phyloP scores from a whole-genome alignment of 2,888 invertebrate species.

The Eilema sororculum region DNA sequence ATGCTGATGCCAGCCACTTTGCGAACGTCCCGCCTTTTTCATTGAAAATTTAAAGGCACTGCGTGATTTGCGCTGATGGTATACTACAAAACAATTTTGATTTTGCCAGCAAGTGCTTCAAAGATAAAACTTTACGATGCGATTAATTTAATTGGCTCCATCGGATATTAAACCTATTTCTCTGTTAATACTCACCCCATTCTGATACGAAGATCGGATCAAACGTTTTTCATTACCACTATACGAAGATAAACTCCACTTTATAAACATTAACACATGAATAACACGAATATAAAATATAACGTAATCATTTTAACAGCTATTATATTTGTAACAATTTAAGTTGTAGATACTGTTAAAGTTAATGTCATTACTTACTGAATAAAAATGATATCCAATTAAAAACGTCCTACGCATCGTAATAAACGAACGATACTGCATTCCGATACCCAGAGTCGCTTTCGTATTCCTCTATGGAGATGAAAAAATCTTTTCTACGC shows the following conservation, averaged over 20 bases:
- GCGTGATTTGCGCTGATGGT: slow-evolving; percentile 40
- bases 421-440: slow-evolving; percentile 57
- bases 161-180: slow-evolving; percentile 22
- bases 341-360: slow-evolving; percentile 55
- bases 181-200: slow-evolving; percentile 22
- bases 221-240: slow-evolving; percentile 24
- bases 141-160: slow-evolving; percentile 27
- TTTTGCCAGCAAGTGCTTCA: slow-evolving; percentile 12
- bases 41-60: slow-evolving; percentile 49
- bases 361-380: slow-evolving; percentile 62
- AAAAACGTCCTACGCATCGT: slow-evolving; percentile 72
- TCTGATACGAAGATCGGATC: slow-evolving; percentile 13
- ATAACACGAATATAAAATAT: slow-evolving; percentile 58
- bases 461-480: slow-evolving; percentile 33
- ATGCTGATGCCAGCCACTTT: slow-evolving; percentile 45
- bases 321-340: slow-evolving; percentile 65
- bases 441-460: slow-evolving; percentile 40
- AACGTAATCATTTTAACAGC: slow-evolving; percentile 55
- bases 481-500: slow-evolving; percentile 41
- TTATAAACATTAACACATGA: slow-evolving; percentile 40
- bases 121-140: slow-evolving; percentile 28
- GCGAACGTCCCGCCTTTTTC: slow-evolving; percentile 42
- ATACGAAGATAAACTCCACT: slow-evolving; percentile 35
- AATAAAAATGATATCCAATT: slow-evolving; percentile 74
- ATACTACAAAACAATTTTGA: slow-evolving; percentile 25